Evolutionary conservation across 2,113 vertebrate genomes (phyloP), one percentile per base, ranked within the genome.

Genomic region (Carollia perspicillata): DNA sequence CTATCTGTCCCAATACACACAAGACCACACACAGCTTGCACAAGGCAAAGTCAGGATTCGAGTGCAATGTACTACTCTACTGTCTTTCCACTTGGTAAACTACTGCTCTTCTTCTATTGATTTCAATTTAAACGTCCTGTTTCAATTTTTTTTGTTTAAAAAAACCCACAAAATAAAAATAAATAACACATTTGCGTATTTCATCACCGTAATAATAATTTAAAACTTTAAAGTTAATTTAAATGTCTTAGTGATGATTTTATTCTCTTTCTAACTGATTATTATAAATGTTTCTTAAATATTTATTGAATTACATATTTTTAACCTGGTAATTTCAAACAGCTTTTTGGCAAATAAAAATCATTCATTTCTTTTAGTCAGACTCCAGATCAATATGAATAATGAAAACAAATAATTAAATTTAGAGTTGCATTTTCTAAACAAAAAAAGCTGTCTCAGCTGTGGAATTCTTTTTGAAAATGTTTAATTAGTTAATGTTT

Each of bases 281-380:
- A 22, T 26, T 89, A 75, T 55, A 84, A 93, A 49, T 40, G 11
- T 81, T 69, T 80, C 40, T 74, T 69, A 72, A 83, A 91, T 68
- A 89, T 60, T 16, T 94, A 69, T 16, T 90, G 33, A 69, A 26
- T 92, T 81, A 30, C 1, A 20, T 58, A 69, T 83, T 13, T 75
- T 87, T 65, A 49, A 63, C 10, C 8, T 35, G 53, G 6, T 83
- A 74, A 79, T 85, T 77, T 87, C 55, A 93, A 81, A 49, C 28
- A 94, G 26, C 40, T 65, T 88, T 95, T 84, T 63, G 44, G 42
- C 47, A 91, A 95, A 79, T 65, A 58, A 74, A 89, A 90, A 60
- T 42, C 22, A 68, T 71, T 85, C 37, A 77, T 51, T 84, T 84
- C 13, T 85, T 84, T 92, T 35, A 83, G 37, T 66, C 77, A 96